Conservation (phyloP, 2,888 invertebrate genomes). For the Axea sp. region DNA sequence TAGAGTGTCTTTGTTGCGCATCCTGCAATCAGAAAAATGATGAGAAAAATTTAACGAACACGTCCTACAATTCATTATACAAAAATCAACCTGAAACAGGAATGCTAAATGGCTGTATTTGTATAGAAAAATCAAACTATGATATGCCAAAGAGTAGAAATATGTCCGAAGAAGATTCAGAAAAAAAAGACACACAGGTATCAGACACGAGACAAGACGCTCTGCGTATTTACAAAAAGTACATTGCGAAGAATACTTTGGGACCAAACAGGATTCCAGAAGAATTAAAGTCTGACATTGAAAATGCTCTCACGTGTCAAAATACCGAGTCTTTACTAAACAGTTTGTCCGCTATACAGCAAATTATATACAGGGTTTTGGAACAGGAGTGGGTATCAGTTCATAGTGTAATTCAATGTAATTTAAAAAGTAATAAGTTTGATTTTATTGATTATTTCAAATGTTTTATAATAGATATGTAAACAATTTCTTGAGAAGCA, state of each 20-base stretch:
- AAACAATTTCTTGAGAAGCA: conserved; percentile 90
- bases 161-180: conserved; percentile 37
- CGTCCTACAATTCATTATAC: background rate
- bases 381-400: conserved; percentile 82
- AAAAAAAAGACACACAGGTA: conserved; percentile 9
- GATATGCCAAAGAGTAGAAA: conserved; percentile 74
- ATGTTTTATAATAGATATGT: conserved; percentile 82
- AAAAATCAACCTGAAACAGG: conserved; percentile 31
- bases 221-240: conserved; percentile 87
- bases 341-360: conserved; percentile 88
- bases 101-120: conserved; percentile 31
- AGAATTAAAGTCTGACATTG: conserved; percentile 82
- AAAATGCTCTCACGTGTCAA: conserved; percentile 85
- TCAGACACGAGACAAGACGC: conserved; percentile 81
- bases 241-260: conserved; percentile 86
- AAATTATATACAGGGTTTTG: conserved; percentile 84
- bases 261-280: conserved; percentile 83
- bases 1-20: conserved; percentile 82
- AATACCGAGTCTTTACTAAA: conserved; percentile 84
- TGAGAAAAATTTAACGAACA: too few relatives aligned
- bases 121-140: conserved; percentile 65
- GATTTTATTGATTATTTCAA: too few relatives aligned
- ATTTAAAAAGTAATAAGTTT: too few relatives aligned
- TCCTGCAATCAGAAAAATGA: background rate
- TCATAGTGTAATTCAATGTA: too few relatives aligned